Conservation (phyloP, 2,797 vertebrate genomes). For the Enteromius treurensis region DNA sequence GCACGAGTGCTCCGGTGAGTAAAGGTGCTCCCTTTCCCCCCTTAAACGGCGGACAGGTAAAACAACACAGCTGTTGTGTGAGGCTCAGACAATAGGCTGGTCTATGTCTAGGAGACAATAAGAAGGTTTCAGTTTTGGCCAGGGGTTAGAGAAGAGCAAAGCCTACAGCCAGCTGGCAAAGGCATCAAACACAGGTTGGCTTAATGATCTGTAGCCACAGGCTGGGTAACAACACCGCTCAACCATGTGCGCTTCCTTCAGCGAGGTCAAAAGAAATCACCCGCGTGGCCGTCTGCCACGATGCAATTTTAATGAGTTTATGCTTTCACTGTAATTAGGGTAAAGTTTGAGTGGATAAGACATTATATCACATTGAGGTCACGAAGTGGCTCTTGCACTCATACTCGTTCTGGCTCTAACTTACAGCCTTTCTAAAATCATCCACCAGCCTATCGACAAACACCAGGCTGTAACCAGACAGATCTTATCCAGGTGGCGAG, state of each 20-base stretch:
- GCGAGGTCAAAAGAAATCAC: constrained; percentile 17
- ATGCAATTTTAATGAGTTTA: constrained; percentile 58
- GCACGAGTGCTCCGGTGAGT: constrained; percentile 25
- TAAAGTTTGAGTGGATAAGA: constrained; percentile 40
- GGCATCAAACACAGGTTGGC: constrained; percentile 56
- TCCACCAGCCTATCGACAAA: not conserved
- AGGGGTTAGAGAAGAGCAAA: constrained; percentile 47
- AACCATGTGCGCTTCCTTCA: constrained; percentile 44
- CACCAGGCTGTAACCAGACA: not conserved
- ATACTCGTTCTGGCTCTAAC: not conserved
- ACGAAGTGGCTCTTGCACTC: not conserved
- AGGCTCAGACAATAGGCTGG: constrained; percentile 50
- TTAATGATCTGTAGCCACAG: constrained; percentile 54
- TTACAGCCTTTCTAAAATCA: constrained; percentile 21
- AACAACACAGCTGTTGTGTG: constrained; percentile 57
- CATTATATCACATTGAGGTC: constrained; percentile 1
- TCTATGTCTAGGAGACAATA: constrained; percentile 49
- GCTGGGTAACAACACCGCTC: constrained; percentile 36
- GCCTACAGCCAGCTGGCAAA: constrained; percentile 56
- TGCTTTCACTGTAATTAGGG: constrained; percentile 60
- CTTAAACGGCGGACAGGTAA: constrained; percentile 41
- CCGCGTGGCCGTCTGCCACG: constrained; percentile 28
- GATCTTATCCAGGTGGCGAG: not conserved
- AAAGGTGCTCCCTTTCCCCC: constrained; percentile 30
- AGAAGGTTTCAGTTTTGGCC: constrained; percentile 47